Evolutionary conservation across 2,888 invertebrate species (phyloP).

Genomic region (Dasysyrphus tricinctus): DNA sequence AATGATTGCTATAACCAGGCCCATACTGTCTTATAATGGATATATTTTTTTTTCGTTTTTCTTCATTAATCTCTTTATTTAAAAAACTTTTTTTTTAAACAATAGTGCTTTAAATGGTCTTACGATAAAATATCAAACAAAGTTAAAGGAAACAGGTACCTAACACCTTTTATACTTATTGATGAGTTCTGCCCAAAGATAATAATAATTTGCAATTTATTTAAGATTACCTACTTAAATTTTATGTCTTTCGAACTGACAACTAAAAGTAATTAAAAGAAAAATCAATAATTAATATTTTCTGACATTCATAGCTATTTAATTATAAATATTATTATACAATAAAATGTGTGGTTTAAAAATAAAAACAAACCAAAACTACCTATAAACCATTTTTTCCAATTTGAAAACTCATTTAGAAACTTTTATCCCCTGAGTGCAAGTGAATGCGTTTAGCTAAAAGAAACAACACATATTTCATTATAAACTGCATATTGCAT

Average conservation of each 20-base stretch:
- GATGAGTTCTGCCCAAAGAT: background rate
- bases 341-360: background rate
- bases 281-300: background rate
- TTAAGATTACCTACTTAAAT: background rate
- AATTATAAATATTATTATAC: background rate
- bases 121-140: too few relatives aligned
- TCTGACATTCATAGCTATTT: background rate
- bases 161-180: background rate
- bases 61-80: too few relatives aligned
- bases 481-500: conserved; percentile 53
- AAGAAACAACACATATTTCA: conserved; percentile 19
- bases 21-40: too few relatives aligned
- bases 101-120: too few relatives aligned
- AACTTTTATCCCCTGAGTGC: background rate
- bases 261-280: background rate
- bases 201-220: background rate
- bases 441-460: background rate
- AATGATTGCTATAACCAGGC: too few relatives aligned
- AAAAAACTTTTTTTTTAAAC: too few relatives aligned
- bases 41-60: too few relatives aligned
- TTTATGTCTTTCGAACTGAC: background rate
- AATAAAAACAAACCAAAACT: background rate
- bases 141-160: too few relatives aligned
- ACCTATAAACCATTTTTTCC: background rate
- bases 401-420: conserved; percentile 16